phyloP scores from a whole-genome alignment of 2,888 invertebrate genomes.

The Tipula helvola region DNA sequence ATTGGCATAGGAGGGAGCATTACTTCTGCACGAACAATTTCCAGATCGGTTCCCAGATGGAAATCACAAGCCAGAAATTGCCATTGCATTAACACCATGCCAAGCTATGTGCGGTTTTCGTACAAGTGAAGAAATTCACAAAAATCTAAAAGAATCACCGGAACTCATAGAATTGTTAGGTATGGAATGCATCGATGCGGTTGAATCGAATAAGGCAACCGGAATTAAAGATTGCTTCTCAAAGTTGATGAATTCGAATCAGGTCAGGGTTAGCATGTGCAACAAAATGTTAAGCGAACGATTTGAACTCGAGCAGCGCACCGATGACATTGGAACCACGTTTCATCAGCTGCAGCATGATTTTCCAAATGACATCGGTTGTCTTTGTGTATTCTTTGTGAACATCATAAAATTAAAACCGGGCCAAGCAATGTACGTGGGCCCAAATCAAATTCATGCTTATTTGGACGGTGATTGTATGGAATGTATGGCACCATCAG shows the following conservation, averaged over 20 bases:
- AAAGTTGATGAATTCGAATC: slow-evolving; percentile 49
- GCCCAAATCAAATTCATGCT: slow-evolving; percentile 90
- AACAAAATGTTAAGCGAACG: slow-evolving; percentile 34
- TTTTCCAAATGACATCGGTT: slow-evolving; percentile 87
- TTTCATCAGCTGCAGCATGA: slow-evolving; percentile 52
- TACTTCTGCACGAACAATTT: slow-evolving; percentile 54
- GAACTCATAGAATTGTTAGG: slow-evolving; percentile 49
- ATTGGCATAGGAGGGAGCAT: slow-evolving; percentile 57
- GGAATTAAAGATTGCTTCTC: slow-evolving; percentile 58
- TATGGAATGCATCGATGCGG: slow-evolving; percentile 37
- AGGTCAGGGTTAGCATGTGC: slow-evolving; percentile 35
- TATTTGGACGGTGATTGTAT: slow-evolving; percentile 94
- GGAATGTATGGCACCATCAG: slow-evolving; percentile 98
- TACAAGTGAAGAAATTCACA: slow-evolving; percentile 57
- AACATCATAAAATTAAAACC: slow-evolving; percentile 73
- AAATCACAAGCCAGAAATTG: slow-evolving; percentile 97
- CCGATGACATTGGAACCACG: slow-evolving; percentile 27
- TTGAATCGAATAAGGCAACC: slow-evolving; percentile 33
- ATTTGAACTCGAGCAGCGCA: slow-evolving; percentile 31
- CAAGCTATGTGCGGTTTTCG: slow-evolving; percentile 91
- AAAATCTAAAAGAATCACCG: slow-evolving; percentile 31
- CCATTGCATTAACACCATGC: slow-evolving; percentile 88
- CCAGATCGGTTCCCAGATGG: slow-evolving; percentile 89
- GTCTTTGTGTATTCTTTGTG: slow-evolving; percentile 81
- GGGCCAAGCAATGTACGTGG: slow-evolving; percentile 86